Evolutionary conservation across 53 echinoderm and acorn worm genomes (phyloP), one percentile per base, ranked within the genome.

Genomic region (Temnopleurus reevesii): DNA sequence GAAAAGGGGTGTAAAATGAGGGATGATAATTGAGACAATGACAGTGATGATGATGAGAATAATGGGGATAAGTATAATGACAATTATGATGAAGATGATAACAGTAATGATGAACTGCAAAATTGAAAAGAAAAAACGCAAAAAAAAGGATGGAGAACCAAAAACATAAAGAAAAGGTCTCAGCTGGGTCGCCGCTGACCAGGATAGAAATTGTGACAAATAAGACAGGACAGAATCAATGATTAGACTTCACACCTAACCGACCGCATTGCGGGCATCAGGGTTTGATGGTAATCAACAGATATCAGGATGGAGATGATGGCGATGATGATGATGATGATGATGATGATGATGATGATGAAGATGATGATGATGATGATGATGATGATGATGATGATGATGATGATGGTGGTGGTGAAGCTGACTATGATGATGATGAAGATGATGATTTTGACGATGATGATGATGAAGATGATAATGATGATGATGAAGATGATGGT

Each of bases 221-320:
- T 71, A 38, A 23, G 71, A 4, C 19, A 41, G 71, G 71, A 71
- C 71, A 71, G 71, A 71, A 71, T 71, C 71, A 71, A 71, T 71
- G 71, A 71, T 71, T 71, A 71, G 71, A 41, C n/a, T 71, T 71
- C 71, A 71, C 71, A 71, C 71, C 71, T 71, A 38, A 71, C n/a
- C 41, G 61, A 17, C 4, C 36, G 71, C 71, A 23, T 71, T 71
- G 71, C 6, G 36, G 12, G 71, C 41, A 71, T 71, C 71, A 71
- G 23, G 71, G 71, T 43, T 71, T 71, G 71, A 71, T 71, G 41
- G 41, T 71, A 71, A 71, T 71, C 71, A 71, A 41, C 36, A 71
- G 38, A n/a, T n/a, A 43, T 71, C 71, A n/a, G 56, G n/a, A 56
- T 17, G 56, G 56, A 56, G 18, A 65, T 71, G 71, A 71, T 71